These are phyloP conservation scores for Leptobrachium ailaonicum DNA, from an alignment of 2,113 vertebrate species.

Conservation along the genomic window DNA sequence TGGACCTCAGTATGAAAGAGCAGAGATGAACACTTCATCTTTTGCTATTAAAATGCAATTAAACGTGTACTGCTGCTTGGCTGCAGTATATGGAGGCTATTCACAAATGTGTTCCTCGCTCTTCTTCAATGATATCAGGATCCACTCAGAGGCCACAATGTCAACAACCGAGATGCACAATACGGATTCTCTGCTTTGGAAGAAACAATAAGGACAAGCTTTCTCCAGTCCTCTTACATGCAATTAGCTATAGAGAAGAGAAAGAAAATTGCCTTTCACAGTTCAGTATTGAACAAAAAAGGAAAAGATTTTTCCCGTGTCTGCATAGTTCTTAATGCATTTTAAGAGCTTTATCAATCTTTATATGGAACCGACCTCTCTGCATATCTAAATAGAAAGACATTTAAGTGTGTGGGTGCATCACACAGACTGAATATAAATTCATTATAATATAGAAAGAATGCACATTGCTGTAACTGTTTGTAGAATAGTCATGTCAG, in stretches of 20 bases:
- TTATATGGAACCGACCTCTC: background rate
- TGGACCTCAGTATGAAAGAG: slow-evolving; percentile 56
- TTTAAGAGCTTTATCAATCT: slow-evolving; percentile 6
- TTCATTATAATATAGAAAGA: too few relatives aligned
- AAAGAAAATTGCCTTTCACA: slow-evolving; percentile 41
- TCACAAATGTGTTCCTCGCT: slow-evolving; percentile 43
- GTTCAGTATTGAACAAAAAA: slow-evolving; percentile 42
- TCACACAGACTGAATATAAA: too few relatives aligned
- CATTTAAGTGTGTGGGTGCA: too few relatives aligned
- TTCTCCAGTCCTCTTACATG: slow-evolving; percentile 43
- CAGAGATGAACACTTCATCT: slow-evolving; percentile 52
- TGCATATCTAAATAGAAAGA: background rate
- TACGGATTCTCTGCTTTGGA: slow-evolving; percentile 43
- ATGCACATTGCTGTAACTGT: too few relatives aligned
- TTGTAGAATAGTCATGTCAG: too few relatives aligned
- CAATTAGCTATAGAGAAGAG: slow-evolving; percentile 38
- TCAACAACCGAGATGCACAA: slow-evolving; percentile 47
- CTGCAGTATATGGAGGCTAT: slow-evolving; percentile 52
- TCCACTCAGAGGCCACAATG: slow-evolving; percentile 47
- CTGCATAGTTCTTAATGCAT: slow-evolving; percentile 12
- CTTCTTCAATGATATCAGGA: slow-evolving; percentile 47
- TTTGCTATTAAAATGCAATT: slow-evolving; percentile 54
- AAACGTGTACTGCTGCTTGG: slow-evolving; percentile 45
- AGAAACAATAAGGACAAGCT: slow-evolving; percentile 30
- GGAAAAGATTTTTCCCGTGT: slow-evolving; percentile 28